A percentile compares a stretch with the other conserved stretches of the same genome.
phyloP scores from a whole-genome alignment of 2,888 invertebrate genomes.

The Podabrus alpinus region DNA sequence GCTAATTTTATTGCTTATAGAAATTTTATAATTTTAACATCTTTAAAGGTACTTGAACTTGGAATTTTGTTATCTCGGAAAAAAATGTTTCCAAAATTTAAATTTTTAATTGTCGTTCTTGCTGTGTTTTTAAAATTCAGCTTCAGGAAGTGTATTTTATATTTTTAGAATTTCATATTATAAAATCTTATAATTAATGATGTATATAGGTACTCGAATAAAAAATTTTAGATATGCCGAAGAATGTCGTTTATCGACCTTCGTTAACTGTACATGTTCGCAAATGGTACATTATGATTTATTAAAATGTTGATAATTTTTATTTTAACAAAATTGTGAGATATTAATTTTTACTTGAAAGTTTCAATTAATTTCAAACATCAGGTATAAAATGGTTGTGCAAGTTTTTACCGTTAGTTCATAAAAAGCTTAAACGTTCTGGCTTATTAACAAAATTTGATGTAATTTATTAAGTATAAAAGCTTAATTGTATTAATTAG shows the following conservation, averaged over 20 bases:
- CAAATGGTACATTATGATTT: background rate
- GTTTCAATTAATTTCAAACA: background rate
- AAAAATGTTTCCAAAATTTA: background rate
- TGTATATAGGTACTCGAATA: background rate
- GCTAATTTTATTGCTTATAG: background rate
- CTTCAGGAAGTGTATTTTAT: background rate
- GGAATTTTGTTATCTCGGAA: background rate
- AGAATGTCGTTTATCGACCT: constrained; percentile 1
- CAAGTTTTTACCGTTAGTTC: background rate
- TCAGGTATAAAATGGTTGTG: background rate
- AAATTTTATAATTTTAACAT: background rate
- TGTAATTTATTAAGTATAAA: background rate
- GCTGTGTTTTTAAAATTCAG: background rate
- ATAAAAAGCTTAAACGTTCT: background rate
- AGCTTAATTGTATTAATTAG: background rate
- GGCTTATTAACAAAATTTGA: background rate
- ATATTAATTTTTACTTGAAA: background rate
- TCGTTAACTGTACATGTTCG: background rate
- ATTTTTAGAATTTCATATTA: background rate
- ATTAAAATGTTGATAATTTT: background rate
- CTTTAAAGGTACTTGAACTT: background rate
- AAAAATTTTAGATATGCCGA: background rate
- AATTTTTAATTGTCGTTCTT: background rate
- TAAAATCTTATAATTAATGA: background rate
- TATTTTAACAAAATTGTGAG: background rate